Base-by-base conservation (phyloP, 2,888 invertebrate species). In the Luperina testacea region DNA sequence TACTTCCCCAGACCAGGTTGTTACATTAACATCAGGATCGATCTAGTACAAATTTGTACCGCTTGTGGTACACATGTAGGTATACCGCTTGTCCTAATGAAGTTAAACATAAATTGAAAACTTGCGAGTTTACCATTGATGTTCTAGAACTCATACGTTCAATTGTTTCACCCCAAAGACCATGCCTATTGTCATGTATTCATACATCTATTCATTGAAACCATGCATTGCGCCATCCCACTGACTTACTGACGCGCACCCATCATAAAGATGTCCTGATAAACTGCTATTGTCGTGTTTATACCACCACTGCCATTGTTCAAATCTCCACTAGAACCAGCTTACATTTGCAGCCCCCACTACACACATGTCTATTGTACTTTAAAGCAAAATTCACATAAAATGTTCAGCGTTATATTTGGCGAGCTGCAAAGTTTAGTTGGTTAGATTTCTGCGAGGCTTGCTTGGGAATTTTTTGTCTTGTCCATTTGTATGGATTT, bases 221-320 rank as follows among this genome's bases (percentile, higher is more conserved):
- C 27, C 69, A 64, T 63, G 24, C 63, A 45, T 85, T 87, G 75
- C 85, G 74, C 32, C 80, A 87, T 78, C 45, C 57, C 42, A 83
- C 75, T 64, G 69, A 61, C 75, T 68, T 70, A 85, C 72, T 83
- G 77, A 83, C 81, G 81, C 81, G 73, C 84, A 68, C 79, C 67
- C 77, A 69, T 80, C 85, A 85, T 88, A 82, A 83, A 88, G 82
- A 87, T 88, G 77, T 80, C 80, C 72, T 70, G 87, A 88, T 88
- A 88, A 87, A 85, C 72, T 76, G 68, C 87, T 61, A 87, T 87
- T 88, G 85, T 87, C 75, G 72, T 79, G 77, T 85, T 84, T 81
- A 80, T 81, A 78, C 69, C 64, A 82, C 57, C 69, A 53, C 75
- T 24, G 48, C 81, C 68, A 88, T 88, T 88, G 88, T 88, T 84